These are phyloP conservation scores for Latrodectus hesperus DNA, from an alignment of 2,888 invertebrate genomes.

Conservation along the genomic window DNA sequence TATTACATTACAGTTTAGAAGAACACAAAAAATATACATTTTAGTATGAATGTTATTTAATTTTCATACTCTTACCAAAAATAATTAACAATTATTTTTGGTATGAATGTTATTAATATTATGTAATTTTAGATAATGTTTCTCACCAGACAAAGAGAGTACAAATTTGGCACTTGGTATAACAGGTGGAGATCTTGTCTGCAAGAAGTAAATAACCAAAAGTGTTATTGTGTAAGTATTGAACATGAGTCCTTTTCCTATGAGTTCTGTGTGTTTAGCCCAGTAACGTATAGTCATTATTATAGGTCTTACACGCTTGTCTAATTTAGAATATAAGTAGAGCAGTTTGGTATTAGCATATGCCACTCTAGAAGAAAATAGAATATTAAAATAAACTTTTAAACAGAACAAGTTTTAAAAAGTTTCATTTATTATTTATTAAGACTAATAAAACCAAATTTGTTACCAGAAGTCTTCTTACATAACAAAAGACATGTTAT, in stretches of 20 bases:
- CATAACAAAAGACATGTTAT: no score
- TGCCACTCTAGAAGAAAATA: conserved; percentile 35
- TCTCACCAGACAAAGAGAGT: conserved; percentile 8
- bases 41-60: no score
- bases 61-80: no score
- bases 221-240: conserved; percentile 59
- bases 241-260: conserved; percentile 53
- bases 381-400: not conserved
- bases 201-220: conserved; percentile 55
- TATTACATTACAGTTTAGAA: no score
- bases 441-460: no score
- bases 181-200: conserved; percentile 61
- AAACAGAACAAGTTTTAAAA: not conserved
- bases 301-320: conserved; percentile 55
- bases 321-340: conserved; percentile 49
- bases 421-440: no score
- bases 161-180: conserved; percentile 61
- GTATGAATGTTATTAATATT: no score
- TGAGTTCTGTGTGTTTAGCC: conserved; percentile 58
- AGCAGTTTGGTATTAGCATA: conserved; percentile 56
- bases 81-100: no score
- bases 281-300: conserved; percentile 66
- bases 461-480: no score
- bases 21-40: no score
- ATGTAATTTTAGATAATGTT: not conserved